These are phyloP conservation scores for Nemotelus pantherinus DNA, from an alignment of 2,888 invertebrate genomes.

Conservation along the genomic window DNA sequence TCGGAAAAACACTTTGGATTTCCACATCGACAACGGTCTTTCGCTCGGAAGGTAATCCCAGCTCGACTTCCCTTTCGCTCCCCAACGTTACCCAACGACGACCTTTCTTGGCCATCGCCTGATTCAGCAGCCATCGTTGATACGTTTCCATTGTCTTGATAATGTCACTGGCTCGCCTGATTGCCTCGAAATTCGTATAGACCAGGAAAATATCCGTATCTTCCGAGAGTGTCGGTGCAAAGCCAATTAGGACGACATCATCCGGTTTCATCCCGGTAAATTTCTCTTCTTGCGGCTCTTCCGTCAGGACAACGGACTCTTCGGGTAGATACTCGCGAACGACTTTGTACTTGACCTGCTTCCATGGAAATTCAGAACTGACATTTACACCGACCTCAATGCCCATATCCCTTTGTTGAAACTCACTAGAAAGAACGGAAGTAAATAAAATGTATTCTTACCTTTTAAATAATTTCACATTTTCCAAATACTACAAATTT, in stretches of 20 bases:
- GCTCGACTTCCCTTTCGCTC: constrained; percentile 73
- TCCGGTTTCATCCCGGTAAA: constrained; percentile 63
- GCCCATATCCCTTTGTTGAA: constrained; percentile 65
- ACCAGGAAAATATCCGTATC: constrained; percentile 76
- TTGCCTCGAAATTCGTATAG: constrained; percentile 70
- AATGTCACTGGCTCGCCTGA: constrained; percentile 66
- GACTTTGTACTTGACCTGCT: constrained; percentile 70
- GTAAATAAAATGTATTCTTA: not conserved
- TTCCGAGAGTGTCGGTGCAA: constrained; percentile 72
- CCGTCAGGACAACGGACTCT: constrained; percentile 64
- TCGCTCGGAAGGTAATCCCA: constrained; percentile 66
- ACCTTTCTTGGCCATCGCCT: constrained; percentile 68
- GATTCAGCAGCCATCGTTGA: constrained; percentile 65
- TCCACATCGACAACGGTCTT: constrained; percentile 74
- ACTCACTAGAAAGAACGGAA: constrained; percentile 49
- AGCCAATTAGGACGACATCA: constrained; percentile 71
- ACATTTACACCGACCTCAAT: constrained; percentile 75
- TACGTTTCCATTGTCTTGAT: constrained; percentile 69
- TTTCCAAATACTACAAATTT: too few species aligned
- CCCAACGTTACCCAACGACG: constrained; percentile 72
- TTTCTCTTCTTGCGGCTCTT: constrained; percentile 56
- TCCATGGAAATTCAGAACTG: constrained; percentile 80
- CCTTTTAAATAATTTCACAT: too few species aligned
- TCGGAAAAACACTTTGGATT: constrained; percentile 72
- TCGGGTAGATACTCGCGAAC: constrained; percentile 70